Evolutionary conservation across 2,888 invertebrate species (phyloP).

Genomic region (Phalangium opilio): DNA sequence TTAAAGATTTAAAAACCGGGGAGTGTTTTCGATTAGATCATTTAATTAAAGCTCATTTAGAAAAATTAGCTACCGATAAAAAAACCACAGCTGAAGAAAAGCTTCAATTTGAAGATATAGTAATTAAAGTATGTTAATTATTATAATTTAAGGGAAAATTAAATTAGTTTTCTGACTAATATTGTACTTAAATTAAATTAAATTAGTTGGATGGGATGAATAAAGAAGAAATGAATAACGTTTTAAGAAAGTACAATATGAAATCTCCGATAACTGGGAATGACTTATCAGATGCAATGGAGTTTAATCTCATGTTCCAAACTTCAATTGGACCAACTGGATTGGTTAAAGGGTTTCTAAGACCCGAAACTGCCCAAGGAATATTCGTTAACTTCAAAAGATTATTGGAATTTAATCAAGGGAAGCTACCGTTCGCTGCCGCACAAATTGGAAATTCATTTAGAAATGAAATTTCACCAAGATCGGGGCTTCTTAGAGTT

Average conservation of each 20-base stretch:
- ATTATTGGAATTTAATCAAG: conserved; percentile 91
- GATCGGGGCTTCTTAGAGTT: conserved; percentile 85
- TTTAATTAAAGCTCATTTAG: conserved; percentile 83
- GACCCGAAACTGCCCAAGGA: conserved; percentile 98
- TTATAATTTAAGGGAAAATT: background rate
- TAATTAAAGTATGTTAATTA: conserved; percentile 43
- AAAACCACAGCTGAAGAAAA: conserved; percentile 53
- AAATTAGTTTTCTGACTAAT: too few relatives aligned
- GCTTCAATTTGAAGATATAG: conserved; percentile 57
- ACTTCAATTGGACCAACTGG: conserved; percentile 97
- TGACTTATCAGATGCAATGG: conserved; percentile 82
- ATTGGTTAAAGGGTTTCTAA: conserved; percentile 75
- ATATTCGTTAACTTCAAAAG: conserved; percentile 99
- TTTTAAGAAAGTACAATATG: conserved; percentile 76
- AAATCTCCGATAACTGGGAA: conserved; percentile 91
- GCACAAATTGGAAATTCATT: conserved; percentile 98
- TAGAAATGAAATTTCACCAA: conserved; percentile 96
- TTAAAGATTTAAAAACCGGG: conserved; percentile 86
- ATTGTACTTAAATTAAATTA: conserved; percentile 1
- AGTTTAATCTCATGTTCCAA: conserved; percentile 98
- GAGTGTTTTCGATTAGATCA: conserved; percentile 97
- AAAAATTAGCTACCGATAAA: conserved; percentile 68
- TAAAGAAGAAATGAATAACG: conserved; percentile 67
- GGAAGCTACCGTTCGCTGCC: conserved; percentile 88
- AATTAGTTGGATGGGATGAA: conserved; percentile 72